phyloP scores from a whole-genome alignment of 2,888 invertebrate genomes.

The Drosophila lacicola region DNA sequence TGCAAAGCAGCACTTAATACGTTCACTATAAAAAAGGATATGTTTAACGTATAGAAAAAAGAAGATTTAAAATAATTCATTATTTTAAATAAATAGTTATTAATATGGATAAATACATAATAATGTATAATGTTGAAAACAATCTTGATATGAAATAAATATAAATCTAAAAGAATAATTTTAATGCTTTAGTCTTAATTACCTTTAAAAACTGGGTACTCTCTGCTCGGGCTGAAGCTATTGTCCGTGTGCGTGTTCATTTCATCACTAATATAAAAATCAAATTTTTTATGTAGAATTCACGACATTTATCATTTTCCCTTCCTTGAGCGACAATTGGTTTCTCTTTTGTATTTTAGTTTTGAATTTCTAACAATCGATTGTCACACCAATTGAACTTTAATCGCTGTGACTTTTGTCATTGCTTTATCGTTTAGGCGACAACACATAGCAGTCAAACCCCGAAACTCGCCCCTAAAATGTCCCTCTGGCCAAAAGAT shows the following conservation, averaged over 20 bases:
- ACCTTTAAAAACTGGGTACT: too few relatives aligned
- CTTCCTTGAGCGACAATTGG: conserved; percentile 1
- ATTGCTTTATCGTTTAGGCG: conserved; percentile 78
- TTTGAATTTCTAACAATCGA: conserved; percentile 45
- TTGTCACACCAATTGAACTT: conserved; percentile 76
- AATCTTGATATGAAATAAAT: neutral
- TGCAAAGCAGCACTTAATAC: conserved; percentile 1
- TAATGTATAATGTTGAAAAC: neutral
- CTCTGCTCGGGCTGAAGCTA: neutral
- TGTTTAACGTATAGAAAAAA: too few relatives aligned
- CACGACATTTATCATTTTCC: neutral
- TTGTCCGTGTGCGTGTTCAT: neutral
- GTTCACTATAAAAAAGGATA: neutral
- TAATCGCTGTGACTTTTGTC: conserved; percentile 79
- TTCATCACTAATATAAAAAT: neutral
- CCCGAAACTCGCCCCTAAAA: neutral
- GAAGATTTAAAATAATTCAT: too few relatives aligned
- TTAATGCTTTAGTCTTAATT: too few relatives aligned
- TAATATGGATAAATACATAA: neutral
- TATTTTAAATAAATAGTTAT: too few relatives aligned
- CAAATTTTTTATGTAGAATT: neutral
- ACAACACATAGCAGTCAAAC: conserved; percentile 54
- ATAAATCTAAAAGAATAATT: too few relatives aligned
- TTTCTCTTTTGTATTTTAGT: conserved; percentile 8
- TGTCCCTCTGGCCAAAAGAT: conserved; percentile 26